Evolutionary conservation across 2,888 invertebrate species (phyloP).

Genomic region (Drosophila anomalata): DNA sequence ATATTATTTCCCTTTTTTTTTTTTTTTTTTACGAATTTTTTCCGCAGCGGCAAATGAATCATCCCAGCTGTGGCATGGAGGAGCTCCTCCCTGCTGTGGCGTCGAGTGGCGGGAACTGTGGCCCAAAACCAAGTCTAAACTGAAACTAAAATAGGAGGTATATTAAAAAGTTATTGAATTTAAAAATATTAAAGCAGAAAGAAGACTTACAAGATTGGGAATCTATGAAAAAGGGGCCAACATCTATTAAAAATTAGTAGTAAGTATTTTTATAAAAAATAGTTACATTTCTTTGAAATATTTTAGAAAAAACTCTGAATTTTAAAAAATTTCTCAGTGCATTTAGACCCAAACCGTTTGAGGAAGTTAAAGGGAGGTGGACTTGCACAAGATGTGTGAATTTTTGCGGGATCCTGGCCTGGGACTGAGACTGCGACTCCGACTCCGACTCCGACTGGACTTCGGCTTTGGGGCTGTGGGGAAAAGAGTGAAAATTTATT

Average conservation of each 20-base stretch:
- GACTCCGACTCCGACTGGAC: conserved; percentile 24
- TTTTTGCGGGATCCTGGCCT: conserved; percentile 51
- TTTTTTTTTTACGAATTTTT: conserved; percentile 42
- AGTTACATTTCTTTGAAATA: too few species aligned
- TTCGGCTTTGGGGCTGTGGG: conserved; percentile 56
- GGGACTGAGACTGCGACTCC: conserved; percentile 34
- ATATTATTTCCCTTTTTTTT: conserved; percentile 20
- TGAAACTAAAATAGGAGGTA: neutral
- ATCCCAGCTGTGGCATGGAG: conserved; percentile 52
- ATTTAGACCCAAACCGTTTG: conserved; percentile 1
- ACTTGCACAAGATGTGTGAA: conserved; percentile 71
- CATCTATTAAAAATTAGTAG: too few species aligned
- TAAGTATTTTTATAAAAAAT: too few species aligned
- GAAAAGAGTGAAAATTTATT: conserved; percentile 82
- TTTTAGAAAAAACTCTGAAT: neutral
- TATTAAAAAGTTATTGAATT: too few species aligned
- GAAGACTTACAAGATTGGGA: neutral
- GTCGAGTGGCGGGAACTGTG: conserved; percentile 62
- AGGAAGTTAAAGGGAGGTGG: conserved; percentile 25
- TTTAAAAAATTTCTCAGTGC: conserved; percentile 10
- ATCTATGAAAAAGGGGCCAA: neutral
- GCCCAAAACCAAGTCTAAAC: conserved; percentile 39
- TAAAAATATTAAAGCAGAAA: too few species aligned
- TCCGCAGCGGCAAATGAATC: conserved; percentile 70
- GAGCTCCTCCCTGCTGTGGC: conserved; percentile 79